phyloP scores from a whole-genome alignment of 35 echinoderm and acorn worm species.

The Diadema setosum region DNA sequence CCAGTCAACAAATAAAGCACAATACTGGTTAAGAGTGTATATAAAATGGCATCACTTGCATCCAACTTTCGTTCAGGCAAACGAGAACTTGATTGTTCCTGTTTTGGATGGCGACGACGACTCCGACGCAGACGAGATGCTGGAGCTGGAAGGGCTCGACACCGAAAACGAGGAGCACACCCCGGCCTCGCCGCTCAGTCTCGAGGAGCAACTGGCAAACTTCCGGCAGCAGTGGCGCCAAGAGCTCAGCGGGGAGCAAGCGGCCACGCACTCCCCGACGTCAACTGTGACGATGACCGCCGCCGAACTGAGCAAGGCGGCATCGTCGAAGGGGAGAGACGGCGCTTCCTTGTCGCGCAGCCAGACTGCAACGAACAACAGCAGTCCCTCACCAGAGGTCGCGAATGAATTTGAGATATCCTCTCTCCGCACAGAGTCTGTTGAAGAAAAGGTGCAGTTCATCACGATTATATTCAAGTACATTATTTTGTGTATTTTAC shows the following conservation, averaged over 20 bases:
- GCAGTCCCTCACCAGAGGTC: background rate
- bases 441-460: background rate
- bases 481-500: background rate
- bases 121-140: conserved; percentile 46
- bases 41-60: background rate
- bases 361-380: background rate
- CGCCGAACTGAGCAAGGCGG: background rate
- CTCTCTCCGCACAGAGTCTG: background rate
- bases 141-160: background rate
- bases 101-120: conserved; percentile 42
- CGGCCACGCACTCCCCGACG: background rate
- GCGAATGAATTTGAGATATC: background rate
- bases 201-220: conserved; percentile 65
- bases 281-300: background rate
- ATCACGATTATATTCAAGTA: background rate
- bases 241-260: conserved; percentile 13
- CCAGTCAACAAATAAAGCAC: no score
- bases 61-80: background rate
- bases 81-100: conserved; percentile 14
- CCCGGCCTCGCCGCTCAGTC: background rate
- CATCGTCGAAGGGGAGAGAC: background rate
- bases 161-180: background rate
- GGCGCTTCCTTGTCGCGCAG: background rate
- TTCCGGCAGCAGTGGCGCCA: conserved; percentile 83
- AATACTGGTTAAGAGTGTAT: background rate